Evolutionary conservation across 1,140 invertebrate genomes (phyloP), one percentile per base, ranked within the genome.

Genomic region (Ceratosolen fusciceps): DNA sequence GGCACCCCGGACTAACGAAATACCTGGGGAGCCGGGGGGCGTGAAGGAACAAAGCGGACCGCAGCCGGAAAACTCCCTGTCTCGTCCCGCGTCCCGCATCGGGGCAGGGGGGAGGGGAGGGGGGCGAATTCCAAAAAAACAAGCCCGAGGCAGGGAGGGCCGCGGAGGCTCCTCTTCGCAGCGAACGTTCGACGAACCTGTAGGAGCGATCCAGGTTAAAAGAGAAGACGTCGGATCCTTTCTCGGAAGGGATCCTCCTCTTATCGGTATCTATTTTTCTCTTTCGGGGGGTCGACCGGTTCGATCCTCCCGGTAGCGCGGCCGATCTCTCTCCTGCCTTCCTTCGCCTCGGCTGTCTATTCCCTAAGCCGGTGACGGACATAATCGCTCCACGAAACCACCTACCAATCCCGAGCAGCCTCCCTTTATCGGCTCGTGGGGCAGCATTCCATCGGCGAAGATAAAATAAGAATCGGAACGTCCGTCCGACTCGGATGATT

Each of bases 91-190:
- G 39, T 65, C 10, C 21, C 62, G 62, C 8, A 26, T 31, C 0
- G 16, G 31, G 65, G 62, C n/a, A 65, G 49, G 19, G 49, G 49
- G 62, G 26, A 4, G 74, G 65, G 31, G 54, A 34, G 21, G 12
- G 26, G 37, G 26, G 68, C 47, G 56, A 58, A 79, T 62, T 73
- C 70, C 58, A 60, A 73, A 79, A n/a, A 79, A 79, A 79, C n/a
- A 49, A 79, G 39, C 70, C 21, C 65, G 8, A 16, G 10, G 0
- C 19, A 5, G 78, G 71, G 78, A 80, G 74, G 74, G 72, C 58
- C n/a, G 70, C 49, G 65, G 74, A 72, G 34, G 72, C 72, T 74
- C n/a, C n/a, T n/a, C n/a, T 80, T 74, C 39, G 49, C 52, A n/a
- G 10, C 21, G 39, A 8, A 19, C 1, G 4, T 68, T 39, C 29